Conservation (phyloP, 2,113 vertebrate species). For the Lepus timidus region DNA sequence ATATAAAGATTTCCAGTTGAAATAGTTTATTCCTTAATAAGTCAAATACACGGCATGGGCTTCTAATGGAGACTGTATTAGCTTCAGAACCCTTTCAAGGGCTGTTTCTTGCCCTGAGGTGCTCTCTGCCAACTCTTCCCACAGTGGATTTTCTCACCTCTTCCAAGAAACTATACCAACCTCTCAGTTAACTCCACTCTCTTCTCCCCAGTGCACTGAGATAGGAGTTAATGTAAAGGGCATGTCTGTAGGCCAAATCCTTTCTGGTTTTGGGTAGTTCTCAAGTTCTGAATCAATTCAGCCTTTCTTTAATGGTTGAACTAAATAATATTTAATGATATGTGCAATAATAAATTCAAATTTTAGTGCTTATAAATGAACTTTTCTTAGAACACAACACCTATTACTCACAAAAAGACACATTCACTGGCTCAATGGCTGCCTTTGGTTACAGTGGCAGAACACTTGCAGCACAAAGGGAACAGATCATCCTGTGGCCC, state of each 20-base stretch:
- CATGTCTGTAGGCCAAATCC: not conserved
- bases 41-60: not conserved
- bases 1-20: not conserved
- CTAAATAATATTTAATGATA: not conserved
- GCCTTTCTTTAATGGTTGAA: not conserved
- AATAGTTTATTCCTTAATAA: slow-evolving; percentile 32
- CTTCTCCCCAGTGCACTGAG: not conserved
- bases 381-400: not conserved
- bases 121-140: not conserved
- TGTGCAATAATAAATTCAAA: not conserved
- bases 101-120: not conserved
- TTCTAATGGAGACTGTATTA: not conserved
- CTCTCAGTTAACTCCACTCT: not conserved
- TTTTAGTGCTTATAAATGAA: not conserved
- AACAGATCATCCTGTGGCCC: no score
- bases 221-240: not conserved
- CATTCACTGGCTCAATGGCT: not conserved
- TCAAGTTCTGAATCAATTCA: not conserved
- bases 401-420: not conserved
- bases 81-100: not conserved
- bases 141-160: not conserved
- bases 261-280: not conserved
- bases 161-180: not conserved
- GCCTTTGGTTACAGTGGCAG: not conserved
- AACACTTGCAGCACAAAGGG: not conserved